Conservation (phyloP, 2,797 vertebrate species). For the Vultur gryphus region DNA sequence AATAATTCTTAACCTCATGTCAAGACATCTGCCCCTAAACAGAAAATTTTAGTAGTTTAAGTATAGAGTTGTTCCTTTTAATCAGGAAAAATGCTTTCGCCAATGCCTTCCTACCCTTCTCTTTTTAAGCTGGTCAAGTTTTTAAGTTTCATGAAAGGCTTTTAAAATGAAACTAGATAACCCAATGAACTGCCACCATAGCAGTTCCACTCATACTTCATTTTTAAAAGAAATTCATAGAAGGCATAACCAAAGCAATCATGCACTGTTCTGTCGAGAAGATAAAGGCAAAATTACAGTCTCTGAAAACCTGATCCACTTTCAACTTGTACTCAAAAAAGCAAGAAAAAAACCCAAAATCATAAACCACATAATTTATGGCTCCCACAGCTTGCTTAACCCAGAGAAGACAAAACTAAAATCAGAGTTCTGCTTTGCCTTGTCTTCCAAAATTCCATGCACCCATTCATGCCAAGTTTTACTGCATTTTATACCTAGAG, state of each 20-base stretch:
- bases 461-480: background rate
- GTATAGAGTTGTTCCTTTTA: background rate
- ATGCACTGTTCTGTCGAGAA: background rate
- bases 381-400: background rate
- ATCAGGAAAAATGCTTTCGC: background rate
- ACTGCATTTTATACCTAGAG: background rate
- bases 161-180: background rate
- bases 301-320: background rate
- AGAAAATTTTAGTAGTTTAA: background rate
- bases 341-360: background rate
- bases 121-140: background rate
- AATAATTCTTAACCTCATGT: background rate
- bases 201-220: background rate
- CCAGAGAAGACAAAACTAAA: background rate
- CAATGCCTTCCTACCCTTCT: background rate
- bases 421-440: background rate
- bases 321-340: background rate
- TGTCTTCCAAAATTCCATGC: background rate
- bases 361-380: background rate
- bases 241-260: background rate
- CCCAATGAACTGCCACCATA: background rate
- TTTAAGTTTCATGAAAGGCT: background rate
- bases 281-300: background rate
- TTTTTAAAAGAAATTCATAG: background rate
- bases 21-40: background rate